Conservation (phyloP, 2,113 vertebrate species). For the Macquaria ambigua region DNA sequence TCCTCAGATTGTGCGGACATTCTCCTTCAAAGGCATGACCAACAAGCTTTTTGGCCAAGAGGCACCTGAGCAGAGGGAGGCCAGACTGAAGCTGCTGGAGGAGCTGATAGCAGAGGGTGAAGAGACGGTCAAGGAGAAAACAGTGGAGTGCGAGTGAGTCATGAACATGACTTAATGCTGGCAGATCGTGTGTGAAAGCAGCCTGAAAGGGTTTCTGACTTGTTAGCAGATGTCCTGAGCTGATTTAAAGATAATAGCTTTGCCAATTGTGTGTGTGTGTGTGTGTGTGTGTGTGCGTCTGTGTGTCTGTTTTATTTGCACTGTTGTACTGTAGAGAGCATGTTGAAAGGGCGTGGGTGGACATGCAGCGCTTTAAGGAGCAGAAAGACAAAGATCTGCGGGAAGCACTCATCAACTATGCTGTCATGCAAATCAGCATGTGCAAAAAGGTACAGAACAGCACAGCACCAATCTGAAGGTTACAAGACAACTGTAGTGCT, state of each 20-base stretch:
- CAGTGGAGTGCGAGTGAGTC: constrained; percentile 91
- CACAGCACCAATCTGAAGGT: background rate
- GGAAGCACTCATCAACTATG: constrained; percentile 92
- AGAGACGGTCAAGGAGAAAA: constrained; percentile 90
- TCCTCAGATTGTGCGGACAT: constrained; percentile 91
- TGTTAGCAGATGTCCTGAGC: too few species aligned
- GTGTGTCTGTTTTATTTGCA: background rate
- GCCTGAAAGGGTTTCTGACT: background rate
- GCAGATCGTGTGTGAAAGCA: background rate
- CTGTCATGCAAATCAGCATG: constrained; percentile 95
- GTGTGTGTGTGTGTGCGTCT: too few species aligned
- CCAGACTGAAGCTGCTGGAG: constrained; percentile 91
- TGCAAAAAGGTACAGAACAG: constrained; percentile 90
- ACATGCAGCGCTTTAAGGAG: constrained; percentile 93
- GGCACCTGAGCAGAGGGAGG: constrained; percentile 94
- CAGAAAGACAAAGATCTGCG: constrained; percentile 93
- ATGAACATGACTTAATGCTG: too few species aligned
- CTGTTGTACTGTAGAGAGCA: constrained; percentile 85
- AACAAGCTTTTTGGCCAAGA: constrained; percentile 97
- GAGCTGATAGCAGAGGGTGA: constrained; percentile 94
- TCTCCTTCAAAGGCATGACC: constrained; percentile 97
- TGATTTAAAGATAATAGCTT: background rate
- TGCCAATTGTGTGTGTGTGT: background rate
- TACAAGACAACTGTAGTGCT: background rate
- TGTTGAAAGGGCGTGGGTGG: constrained; percentile 89